Base-by-base conservation (phyloP, 2,797 vertebrate genomes). In the Cygnus olor region DNA sequence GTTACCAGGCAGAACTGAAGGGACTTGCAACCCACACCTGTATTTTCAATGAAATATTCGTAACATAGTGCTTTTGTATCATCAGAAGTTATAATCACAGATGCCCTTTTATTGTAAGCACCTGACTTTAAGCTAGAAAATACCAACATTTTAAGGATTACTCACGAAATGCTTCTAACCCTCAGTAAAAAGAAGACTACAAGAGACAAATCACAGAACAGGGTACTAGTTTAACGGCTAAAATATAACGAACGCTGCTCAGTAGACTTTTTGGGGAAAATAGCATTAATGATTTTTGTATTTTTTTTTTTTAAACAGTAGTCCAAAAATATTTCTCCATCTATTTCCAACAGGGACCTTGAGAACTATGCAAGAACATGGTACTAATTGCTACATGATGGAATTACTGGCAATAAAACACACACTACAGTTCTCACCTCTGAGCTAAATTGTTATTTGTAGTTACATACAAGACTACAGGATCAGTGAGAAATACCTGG, bases 321-420 rank as follows among this genome's bases (percentile, higher is more conserved):
- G 88, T 95, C 84, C 64, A 94, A 97, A 97, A 96, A 94, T 92
- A 71, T 91, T 87, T 91, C 51, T 94, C 85, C 85, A 90, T 89
- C 82, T 96, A 94, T 93, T 90, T 94, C 70, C 90, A 93, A 64
- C 86, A 90, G 65, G 77, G 84, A 94, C 93, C 81, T 95, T 94
- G 85, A 94, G 80, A 94, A 94, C 87, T 90, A 95, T 93, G 83
- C 66, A 90, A 96, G 80, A 95, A 95, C 92, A 97, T 57, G 77
- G 91, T 90, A 97, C 93, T 93, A 95, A 69, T 51, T 89, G 80
- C 93, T 93, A 97, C 82, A 92, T 65, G 88, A 94, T 96, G 64
- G 94, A 91, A 94, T 87, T 89, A 96, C 94, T 0, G 0, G 90
- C 90, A 95, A 94, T 89, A 95, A 85, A 90, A 96, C 93, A 97